Evolutionary conservation across 2,113 vertebrate genomes (phyloP).

Genomic region (Elephas maximus): DNA sequence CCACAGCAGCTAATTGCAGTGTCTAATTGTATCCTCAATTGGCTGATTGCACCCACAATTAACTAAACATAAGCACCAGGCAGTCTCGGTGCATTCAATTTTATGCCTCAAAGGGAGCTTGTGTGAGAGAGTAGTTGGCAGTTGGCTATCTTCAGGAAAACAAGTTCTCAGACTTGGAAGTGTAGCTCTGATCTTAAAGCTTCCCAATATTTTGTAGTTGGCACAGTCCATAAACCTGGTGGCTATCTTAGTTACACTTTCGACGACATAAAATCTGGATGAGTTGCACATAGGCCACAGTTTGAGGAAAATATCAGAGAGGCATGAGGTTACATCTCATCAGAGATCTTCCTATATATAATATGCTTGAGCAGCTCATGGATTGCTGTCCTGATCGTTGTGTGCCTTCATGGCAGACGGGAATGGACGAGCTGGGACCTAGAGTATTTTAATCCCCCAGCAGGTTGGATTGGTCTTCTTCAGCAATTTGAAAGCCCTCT

Average conservation of each 20-base stretch:
- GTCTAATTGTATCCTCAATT: conserved; percentile 84
- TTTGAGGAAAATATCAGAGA: conserved; percentile 50
- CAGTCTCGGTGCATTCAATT: conserved; percentile 74
- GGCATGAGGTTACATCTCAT: conserved; percentile 43
- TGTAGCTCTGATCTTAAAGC: conserved; percentile 64
- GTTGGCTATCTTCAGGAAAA: conserved; percentile 70
- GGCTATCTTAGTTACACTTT: conserved; percentile 59
- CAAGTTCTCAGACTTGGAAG: conserved; percentile 68
- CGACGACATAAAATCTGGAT: conserved; percentile 50
- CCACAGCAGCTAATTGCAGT: conserved; percentile 78
- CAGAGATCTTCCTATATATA: conserved; percentile 52
- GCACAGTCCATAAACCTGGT: conserved; percentile 55
- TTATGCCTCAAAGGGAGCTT: conserved; percentile 78
- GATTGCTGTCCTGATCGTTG: conserved; percentile 49
- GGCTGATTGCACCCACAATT: conserved; percentile 83
- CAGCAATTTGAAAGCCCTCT: conserved; percentile 70
- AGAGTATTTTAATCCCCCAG: conserved; percentile 79
- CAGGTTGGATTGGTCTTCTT: conserved; percentile 67
- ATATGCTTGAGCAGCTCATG: conserved; percentile 70
- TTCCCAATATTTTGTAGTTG: conserved; percentile 57
- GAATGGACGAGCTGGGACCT: conserved; percentile 58
- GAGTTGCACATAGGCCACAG: conserved; percentile 31
- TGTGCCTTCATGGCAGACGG: conserved; percentile 68
- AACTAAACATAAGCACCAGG: conserved; percentile 81
- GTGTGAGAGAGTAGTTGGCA: conserved; percentile 63